phyloP scores from a whole-genome alignment of 2,888 invertebrate species.

The Trissolcus japonicus region DNA sequence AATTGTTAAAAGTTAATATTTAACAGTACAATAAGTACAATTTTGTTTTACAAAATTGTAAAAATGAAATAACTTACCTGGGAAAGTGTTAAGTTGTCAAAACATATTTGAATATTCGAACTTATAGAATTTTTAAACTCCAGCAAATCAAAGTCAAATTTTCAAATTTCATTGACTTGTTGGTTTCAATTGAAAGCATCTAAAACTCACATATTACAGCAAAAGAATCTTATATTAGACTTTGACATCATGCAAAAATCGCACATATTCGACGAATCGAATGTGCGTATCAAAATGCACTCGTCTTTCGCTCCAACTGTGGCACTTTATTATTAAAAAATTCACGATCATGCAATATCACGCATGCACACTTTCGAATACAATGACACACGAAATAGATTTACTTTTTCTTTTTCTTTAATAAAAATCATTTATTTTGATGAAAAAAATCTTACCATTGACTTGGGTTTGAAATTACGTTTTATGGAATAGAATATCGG shows the following conservation, averaged over 20 bases:
- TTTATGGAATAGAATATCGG: not conserved
- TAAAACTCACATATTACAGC: constrained; percentile 27
- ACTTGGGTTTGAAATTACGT: not conserved
- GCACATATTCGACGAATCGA: constrained; percentile 17
- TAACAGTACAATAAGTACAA: no score
- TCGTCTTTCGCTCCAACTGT: constrained; percentile 11
- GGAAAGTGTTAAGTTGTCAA: no score
- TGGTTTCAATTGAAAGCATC: constrained; percentile 6
- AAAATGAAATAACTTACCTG: no score
- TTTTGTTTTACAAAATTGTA: no score
- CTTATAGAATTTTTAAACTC: no score
- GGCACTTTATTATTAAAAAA: constrained; percentile 25
- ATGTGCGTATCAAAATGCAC: constrained; percentile 26
- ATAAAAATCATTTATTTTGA: no score
- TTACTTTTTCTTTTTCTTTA: not conserved
- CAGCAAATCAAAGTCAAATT: no score
- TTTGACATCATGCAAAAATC: constrained; percentile 31
- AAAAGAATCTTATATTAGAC: constrained; percentile 33
- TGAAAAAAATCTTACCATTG: no score
- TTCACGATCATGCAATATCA: constrained; percentile 33
- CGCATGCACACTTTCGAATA: constrained; percentile 5
- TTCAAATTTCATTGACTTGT: no score
- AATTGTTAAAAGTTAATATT: no score
- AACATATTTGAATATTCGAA: no score
- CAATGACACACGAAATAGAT: constrained; percentile 15